Conservation (phyloP, 2,113 vertebrate genomes). For the Sylvicapra grimmia region DNA sequence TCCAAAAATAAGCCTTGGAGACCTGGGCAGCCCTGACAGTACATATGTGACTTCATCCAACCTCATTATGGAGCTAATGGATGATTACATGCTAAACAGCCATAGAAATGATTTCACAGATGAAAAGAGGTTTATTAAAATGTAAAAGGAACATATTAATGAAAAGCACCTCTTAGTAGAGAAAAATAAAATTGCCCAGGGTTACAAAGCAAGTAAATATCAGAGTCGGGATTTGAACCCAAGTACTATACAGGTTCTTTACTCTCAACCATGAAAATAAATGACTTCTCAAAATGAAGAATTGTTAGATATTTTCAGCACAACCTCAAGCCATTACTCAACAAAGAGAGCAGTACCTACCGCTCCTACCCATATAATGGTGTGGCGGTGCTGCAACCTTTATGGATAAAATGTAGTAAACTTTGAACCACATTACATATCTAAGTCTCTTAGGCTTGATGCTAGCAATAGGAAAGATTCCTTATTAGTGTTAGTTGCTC, state of each 20-base stretch:
- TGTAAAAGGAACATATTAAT: not conserved
- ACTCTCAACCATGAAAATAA: not conserved
- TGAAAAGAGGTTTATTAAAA: conserved; percentile 35
- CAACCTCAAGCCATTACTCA: not conserved
- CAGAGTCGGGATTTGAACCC: not conserved
- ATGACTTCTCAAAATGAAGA: not conserved
- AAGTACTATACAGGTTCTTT: not conserved
- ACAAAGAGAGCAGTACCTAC: not conserved
- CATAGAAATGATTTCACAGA: conserved; percentile 38
- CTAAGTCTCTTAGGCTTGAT: not conserved
- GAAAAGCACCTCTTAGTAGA: not conserved
- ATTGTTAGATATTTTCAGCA: not conserved
- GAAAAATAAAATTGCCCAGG: not conserved
- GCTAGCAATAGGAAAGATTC: not conserved
- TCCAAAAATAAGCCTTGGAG: not conserved
- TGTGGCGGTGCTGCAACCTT: not conserved
- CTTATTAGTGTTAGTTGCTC: not conserved
- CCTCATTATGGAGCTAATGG: conserved; percentile 6
- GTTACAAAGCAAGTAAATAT: not conserved
- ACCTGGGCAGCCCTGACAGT: not conserved
- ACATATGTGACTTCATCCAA: conserved; percentile 3
- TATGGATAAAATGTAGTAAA: not conserved
- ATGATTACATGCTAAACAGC: not conserved
- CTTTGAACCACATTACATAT: not conserved
- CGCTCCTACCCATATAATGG: not conserved